Conservation (phyloP, 2,888 invertebrate genomes). For the Melitaea athalia region DNA sequence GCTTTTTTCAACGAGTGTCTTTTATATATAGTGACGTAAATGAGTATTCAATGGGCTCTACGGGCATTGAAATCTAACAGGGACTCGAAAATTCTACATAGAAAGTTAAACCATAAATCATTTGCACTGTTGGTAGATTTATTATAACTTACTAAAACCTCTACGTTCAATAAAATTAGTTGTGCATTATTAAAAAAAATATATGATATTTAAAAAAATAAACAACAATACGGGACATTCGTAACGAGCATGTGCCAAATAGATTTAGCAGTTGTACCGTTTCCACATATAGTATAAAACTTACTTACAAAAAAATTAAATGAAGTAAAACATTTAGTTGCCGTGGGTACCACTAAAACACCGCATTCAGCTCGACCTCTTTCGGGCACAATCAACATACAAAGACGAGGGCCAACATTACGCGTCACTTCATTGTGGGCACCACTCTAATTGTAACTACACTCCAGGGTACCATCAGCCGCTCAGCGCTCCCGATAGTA, state of each 20-base stretch:
- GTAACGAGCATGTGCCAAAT: too few species aligned
- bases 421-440: constrained; percentile 82
- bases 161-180: too few species aligned
- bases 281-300: background rate
- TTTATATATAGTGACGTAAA: constrained; percentile 16
- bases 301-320: constrained; percentile 6
- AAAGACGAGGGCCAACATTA: constrained; percentile 80
- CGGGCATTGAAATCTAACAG: background rate
- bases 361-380: constrained; percentile 55
- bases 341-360: constrained; percentile 17
- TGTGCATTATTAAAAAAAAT: too few species aligned
- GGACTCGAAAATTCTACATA: background rate
- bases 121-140: too few species aligned
- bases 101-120: background rate
- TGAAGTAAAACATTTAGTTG: background rate
- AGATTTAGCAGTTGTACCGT: too few species aligned
- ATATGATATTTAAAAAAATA: too few species aligned
- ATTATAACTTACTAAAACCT: too few species aligned
- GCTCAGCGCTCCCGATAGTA: constrained; percentile 80
- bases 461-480: constrained; percentile 80
- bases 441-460: constrained; percentile 82
- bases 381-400: constrained; percentile 79
- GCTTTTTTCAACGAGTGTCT: constrained; percentile 27
- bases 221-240: too few species aligned
- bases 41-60: constrained; percentile 16